phyloP scores from a whole-genome alignment of 1,140 invertebrate genomes.

The Macrosteles quadrilineatus region DNA sequence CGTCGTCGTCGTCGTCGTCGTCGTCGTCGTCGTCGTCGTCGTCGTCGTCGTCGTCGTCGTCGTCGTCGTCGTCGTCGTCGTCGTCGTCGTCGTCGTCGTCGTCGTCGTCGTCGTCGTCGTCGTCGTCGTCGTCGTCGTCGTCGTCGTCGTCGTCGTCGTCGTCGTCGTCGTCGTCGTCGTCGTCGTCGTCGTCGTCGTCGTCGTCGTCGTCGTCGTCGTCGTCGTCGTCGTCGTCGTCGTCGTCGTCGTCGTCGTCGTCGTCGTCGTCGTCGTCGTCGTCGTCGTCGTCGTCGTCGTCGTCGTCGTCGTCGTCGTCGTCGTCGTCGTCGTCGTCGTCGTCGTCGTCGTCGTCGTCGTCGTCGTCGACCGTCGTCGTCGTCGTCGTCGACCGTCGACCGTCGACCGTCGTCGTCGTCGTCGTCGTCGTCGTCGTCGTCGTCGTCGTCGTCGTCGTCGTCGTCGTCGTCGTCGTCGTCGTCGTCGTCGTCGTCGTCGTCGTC shows the following conservation, averaged over 20 bases:
- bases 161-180: conserved; percentile 9
- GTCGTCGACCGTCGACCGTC: too few relatives aligned
- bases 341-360: conserved; percentile 5
- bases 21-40: too few relatives aligned
- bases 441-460: too few relatives aligned
- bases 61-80: too few relatives aligned
- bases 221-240: conserved; percentile 5
- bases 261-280: conserved; percentile 2
- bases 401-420: too few relatives aligned
- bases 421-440: too few relatives aligned
- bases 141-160: background rate
- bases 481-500: too few relatives aligned
- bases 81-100: background rate
- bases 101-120: background rate
- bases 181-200: conserved; percentile 11
- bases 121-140: background rate
- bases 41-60: too few relatives aligned
- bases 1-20: too few relatives aligned
- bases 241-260: conserved; percentile 11
- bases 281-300: background rate
- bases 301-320: conserved; percentile 1
- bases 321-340: conserved; percentile 9
- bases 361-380: background rate
- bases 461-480: too few relatives aligned
- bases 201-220: conserved; percentile 10